Evolutionary conservation across 2,888 invertebrate genomes (phyloP), one percentile per base, ranked within the genome.

Genomic region (Metopia argyrocephala): DNA sequence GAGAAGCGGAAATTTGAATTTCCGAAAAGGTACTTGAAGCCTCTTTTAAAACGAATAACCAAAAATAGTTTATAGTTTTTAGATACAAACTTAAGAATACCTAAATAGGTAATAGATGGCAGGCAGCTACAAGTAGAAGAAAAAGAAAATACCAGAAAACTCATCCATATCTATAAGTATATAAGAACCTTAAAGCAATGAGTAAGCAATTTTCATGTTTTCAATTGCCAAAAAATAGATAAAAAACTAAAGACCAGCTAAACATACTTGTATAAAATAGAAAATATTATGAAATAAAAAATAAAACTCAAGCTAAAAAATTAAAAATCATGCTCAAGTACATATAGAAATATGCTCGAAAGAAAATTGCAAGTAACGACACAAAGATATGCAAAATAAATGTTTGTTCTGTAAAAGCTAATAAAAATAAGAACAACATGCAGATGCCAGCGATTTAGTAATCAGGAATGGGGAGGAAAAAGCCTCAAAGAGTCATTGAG

Each of bases 1-100:
- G 86, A 78, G 76, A 82, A 89, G 86, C 88, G 89, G 88, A 88
- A 89, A 88, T 88, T 88, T 88, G 89, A 88, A 88, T 88, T 88
- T 88, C 88, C 88, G 89, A 89, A 88, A 89, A 88, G 89, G 84
- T 86, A 88, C 89, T 89, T 84, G 81, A 81, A 83, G 79, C 73
- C 76, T 76, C 66, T 76, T 73, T 59, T 38, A 38, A 54, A 81
- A 62, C 52, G 64, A 66, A 52, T 31, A 73, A 70, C 57, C 25
- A 70, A 66, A 64, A 76, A 74, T 80, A 74, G 80, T 80, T 75
- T 65, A 61, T 78, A 70, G 78, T 74, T 71, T 48, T 27, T 21
- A 66, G 25, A 31, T 18, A 50, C n/a, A 31, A 31, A 7, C 31
- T 12, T 31, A 7, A 18, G 21, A 28, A 66, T 68, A 31, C 66